Evolutionary conservation across 2,113 vertebrate species (phyloP), one percentile per base, ranked within the genome.

Genomic region (Zingel zingel): DNA sequence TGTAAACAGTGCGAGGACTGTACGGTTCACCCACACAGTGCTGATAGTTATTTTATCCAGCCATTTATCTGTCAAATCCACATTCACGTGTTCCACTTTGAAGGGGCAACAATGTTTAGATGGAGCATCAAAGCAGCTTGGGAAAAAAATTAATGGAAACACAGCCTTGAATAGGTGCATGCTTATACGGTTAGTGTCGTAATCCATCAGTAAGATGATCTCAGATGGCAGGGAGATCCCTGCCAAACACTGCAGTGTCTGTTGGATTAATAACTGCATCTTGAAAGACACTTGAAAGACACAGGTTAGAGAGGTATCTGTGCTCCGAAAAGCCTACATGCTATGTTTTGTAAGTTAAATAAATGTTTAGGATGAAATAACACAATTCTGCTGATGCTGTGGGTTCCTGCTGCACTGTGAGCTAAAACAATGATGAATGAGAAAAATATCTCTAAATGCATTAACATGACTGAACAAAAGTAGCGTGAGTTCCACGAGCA

Each of bases 41-140:
- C 43, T 1, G 27, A 53, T 64, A 64, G 71, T 83, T 67, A 77
- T 80, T 59, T 68, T 0, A 74, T 63, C 72, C 83, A 54, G 61
- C 53, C 53, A 43, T 83, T 81, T 88, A 89, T 91, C 84, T 68
- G 65, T 75, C 86, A 87, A 84, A 91, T 86, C 88, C 79, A 79
- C 70, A 43, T 83, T 84, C 74, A 81, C 77, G 77, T 85, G 80
- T 80, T 92, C 73, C 61, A 74, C 61, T 70, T 70, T 79, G 72
- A 89, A 13, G 74, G 67, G 84, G 92, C 92, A 90, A 76, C 68
- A 79, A 54, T 87, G 84, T 84, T 88, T 89, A 84, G 85, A 91
- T 71, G 11, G 75, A 61, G 82, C 77, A 81, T 84, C 54, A 10
- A 21, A 79, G 69, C 57, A 43, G 58, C 6, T 11, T 11, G 48